Evolutionary conservation across 2,113 vertebrate species (phyloP), one percentile per base, ranked within the genome.

Genomic region (Corapipo altera): DNA sequence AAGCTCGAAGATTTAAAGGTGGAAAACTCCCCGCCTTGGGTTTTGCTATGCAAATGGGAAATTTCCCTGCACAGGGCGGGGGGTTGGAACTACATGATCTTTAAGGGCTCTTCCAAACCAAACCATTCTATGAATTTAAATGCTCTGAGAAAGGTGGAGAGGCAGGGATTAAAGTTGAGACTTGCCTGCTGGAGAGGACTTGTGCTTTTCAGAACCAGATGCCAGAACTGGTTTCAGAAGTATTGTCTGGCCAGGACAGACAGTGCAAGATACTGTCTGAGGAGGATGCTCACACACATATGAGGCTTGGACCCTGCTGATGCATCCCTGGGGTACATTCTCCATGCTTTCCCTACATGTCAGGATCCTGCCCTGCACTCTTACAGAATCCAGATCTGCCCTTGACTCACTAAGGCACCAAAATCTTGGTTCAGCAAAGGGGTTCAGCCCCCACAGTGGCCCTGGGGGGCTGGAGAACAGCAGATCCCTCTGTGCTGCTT

Each of bases 401-500:
- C 57, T 8, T n/a, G 32, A 2, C 43, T 64, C 15, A 3, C 24
- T 15, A 12, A 82, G 66, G n/a, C 8, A 16, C 4, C 58, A 62
- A 67, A 75, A 19, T 4, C 32, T 8, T 2, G 20, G 26, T 12
- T 12, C 32, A 43, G 41, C n/a, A 8, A 76, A 73, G 39, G 8
- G 30, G 5, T 23, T 49, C 35, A n/a, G 12, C 9, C 24, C 30
- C 23, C 22, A 5, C 1, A 0, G 4, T 8, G 8, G 12, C 21
- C 61, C 44, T 8, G 5, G 30, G 35, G 11, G 35, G 58, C 8
- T 27, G 71, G 27, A 51, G 64, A 51, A 14, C 0, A 0, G 19
- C 84, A 69, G 19, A 35, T 21, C 48, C 54, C 32, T 8, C 54
- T n/a, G 39, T 7, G 1, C 35, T 78, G 65, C 49, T 46, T 33